Base-by-base conservation (phyloP, 1,140 invertebrate genomes). In the Goniozus legneri region DNA sequence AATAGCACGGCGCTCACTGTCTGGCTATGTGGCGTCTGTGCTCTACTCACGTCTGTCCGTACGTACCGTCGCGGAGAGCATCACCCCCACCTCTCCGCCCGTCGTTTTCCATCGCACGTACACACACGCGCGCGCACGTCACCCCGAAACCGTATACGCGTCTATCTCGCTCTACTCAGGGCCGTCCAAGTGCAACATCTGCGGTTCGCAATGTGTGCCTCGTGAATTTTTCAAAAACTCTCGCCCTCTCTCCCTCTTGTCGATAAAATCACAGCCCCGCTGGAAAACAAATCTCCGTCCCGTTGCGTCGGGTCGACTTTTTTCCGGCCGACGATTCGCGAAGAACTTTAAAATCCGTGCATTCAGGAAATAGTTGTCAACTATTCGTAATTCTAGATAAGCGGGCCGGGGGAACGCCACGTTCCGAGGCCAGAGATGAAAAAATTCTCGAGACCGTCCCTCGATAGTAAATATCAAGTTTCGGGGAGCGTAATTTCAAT, bases 1-100 rank as follows among this genome's bases (percentile, higher is more conserved):
- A 69, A 67, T 69, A 69, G 65, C 63, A 36, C 52, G 42, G 60
- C 47, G 57, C 65, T 69, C 66, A 69, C 65, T 66, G 66, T 69
- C 66, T 69, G 66, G 64, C 66, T 66, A 69, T 69, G 64, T 63
- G 65, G 50, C 59, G 63, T 63, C 62, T 62, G 37, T 52, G 56
- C 56, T 55, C 52, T 44, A 39, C 52, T 56, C 56, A 34, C 14
- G 8, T 54, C 37, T 32, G 36, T 49, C 38, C 19, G 46, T 43
- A 36, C 49, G 50, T 57, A n/a, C n/a, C n/a, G n/a, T n/a, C n/a
- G n/a, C n/a, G n/a, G n/a, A n/a, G n/a, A n/a, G n/a, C n/a, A n/a
- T n/a, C n/a, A n/a, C n/a, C n/a, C n/a, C n/a, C n/a, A n/a, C n/a
- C 49, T 33, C 38, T 53, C 49, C 50, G 45, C 38, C 45, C 30